These are phyloP conservation scores for Tautogolabrus adspersus DNA, from an alignment of 2,113 vertebrate species.

Conservation along the genomic window DNA sequence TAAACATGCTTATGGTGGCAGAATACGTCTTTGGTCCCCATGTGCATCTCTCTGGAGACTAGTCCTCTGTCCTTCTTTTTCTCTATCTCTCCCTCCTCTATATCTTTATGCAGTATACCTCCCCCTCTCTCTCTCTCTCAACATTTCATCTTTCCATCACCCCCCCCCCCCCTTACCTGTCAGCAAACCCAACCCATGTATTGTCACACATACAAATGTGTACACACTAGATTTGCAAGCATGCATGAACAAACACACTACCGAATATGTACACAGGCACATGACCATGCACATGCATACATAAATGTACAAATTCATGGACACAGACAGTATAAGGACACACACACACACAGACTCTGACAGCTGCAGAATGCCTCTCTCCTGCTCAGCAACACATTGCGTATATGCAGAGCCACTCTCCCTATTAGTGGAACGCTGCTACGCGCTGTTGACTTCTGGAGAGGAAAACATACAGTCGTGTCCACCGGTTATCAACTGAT, in stretches of 20 bases:
- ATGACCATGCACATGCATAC: slow-evolving; percentile 39
- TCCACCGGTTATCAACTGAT: slow-evolving; percentile 69
- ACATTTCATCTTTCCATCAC: slow-evolving; percentile 34
- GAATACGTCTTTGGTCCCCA: slow-evolving; percentile 68
- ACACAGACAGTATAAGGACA: slow-evolving; percentile 28
- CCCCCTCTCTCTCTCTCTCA: not conserved
- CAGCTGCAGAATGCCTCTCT: slow-evolving; percentile 65
- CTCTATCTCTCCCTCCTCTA: slow-evolving; percentile 56
- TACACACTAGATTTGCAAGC: slow-evolving; percentile 20
- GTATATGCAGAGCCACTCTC: slow-evolving; percentile 79
- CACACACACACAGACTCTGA: slow-evolving; percentile 39
- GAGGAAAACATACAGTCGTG: slow-evolving; percentile 71
- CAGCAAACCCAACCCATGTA: slow-evolving; percentile 41
- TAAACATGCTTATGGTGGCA: slow-evolving; percentile 80
- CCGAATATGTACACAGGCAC: slow-evolving; percentile 28
- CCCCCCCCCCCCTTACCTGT: slow-evolving; percentile 41
- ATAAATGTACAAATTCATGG: slow-evolving; percentile 49
- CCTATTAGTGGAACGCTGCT: slow-evolving; percentile 78
- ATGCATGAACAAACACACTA: slow-evolving; percentile 36
- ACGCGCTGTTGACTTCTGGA: slow-evolving; percentile 77
- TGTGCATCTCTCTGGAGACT: slow-evolving; percentile 64
- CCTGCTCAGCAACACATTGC: slow-evolving; percentile 83
- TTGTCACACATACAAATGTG: slow-evolving; percentile 33
- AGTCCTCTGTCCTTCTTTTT: slow-evolving; percentile 62
- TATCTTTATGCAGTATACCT: slow-evolving; percentile 30